Evolutionary conservation across 2,888 invertebrate genomes (phyloP).

Genomic region (Schizaphis graminum): DNA sequence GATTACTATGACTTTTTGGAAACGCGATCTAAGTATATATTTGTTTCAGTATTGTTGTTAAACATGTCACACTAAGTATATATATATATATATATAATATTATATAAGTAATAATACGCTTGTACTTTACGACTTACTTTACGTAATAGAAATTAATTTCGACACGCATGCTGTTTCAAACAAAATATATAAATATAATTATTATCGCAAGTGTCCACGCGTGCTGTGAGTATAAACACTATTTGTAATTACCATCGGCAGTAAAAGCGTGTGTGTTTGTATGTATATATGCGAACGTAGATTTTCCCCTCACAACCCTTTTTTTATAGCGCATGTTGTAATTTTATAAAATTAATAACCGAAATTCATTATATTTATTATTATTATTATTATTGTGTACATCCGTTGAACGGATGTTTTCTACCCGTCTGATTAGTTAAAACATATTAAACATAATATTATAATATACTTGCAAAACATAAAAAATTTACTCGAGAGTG

Average conservation of each 20-base stretch:
- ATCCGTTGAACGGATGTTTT: not conserved
- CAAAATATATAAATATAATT: not conserved
- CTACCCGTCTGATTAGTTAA: not conserved
- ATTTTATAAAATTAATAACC: slow-evolving; percentile 8
- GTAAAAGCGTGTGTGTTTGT: not conserved
- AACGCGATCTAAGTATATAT: not conserved
- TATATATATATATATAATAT: not conserved
- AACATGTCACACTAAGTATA: not conserved
- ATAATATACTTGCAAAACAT: not conserved
- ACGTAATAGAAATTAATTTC: not conserved
- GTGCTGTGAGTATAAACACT: not conserved
- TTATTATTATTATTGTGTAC: not conserved
- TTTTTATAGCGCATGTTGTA: not conserved
- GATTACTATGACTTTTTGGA: not conserved
- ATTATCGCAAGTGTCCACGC: not conserved
- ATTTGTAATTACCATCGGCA: not conserved
- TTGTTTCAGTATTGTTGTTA: not conserved
- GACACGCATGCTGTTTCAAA: not conserved
- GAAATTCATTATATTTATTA: not conserved
- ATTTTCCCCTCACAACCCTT: not conserved
- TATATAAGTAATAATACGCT: not conserved
- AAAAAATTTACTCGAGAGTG: not conserved
- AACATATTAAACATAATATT: not conserved
- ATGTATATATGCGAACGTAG: not conserved
- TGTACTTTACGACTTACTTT: not conserved